phyloP scores from a whole-genome alignment of 2,113 vertebrate genomes.

The Dipodomys stephensi region DNA sequence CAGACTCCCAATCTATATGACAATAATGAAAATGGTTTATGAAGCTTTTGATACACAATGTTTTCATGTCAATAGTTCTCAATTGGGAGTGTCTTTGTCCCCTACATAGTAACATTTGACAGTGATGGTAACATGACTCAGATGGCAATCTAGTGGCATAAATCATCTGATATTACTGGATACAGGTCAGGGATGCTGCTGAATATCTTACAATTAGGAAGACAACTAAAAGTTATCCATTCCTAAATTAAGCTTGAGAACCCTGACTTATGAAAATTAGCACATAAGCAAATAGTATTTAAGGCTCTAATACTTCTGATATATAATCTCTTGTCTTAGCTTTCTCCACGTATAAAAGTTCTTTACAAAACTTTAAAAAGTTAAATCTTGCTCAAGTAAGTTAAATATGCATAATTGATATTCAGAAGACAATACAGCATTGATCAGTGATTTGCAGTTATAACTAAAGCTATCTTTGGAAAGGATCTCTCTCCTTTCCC shows the following conservation, averaged over 20 bases:
- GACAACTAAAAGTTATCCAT: neutral
- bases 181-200: neutral
- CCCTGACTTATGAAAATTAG: neutral
- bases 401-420: neutral
- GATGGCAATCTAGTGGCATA: neutral
- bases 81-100: neutral
- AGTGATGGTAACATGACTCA: neutral
- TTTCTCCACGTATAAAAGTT: neutral
- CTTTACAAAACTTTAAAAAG: neutral
- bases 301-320: neutral
- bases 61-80: slow-evolving; percentile 38
- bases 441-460: slow-evolving; percentile 10
- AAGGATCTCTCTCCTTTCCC: neutral
- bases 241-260: slow-evolving; percentile 3
- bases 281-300: neutral
- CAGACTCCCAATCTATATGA: neutral
- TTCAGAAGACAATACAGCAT: neutral
- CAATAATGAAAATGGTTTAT: slow-evolving; percentile 27
- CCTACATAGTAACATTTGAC: neutral
- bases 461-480: neutral
- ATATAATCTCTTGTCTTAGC: neutral
- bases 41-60: neutral
- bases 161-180: neutral
- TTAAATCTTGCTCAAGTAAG: slow-evolving; percentile 20
- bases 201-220: neutral